Percentiles rank a stretch among this genome's conserved stretches.
These are phyloP conservation scores for Mormyrus iriodes DNA, from an alignment of 2,113 vertebrate genomes.

Conservation along the genomic window DNA sequence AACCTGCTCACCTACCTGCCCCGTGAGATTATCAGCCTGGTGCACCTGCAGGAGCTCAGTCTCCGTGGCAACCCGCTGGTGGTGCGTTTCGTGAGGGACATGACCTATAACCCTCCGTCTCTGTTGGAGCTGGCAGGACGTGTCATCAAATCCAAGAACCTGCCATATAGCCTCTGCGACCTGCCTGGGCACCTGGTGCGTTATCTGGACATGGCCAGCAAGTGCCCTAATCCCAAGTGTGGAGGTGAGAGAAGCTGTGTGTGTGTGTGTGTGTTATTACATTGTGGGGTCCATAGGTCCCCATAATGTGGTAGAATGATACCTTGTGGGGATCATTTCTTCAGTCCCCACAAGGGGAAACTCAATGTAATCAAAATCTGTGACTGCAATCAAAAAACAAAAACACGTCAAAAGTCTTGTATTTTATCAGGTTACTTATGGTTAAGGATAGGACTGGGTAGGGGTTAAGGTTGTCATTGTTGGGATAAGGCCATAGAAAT, in stretches of 20 bases:
- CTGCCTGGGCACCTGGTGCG: conserved; percentile 73
- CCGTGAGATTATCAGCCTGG: conserved; percentile 85
- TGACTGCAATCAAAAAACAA: background rate
- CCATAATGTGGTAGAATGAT: background rate
- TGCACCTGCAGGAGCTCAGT: conserved; percentile 90
- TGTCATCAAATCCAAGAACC: conserved; percentile 59
- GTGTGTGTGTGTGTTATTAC: background rate
- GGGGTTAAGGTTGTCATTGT: background rate
- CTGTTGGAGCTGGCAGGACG: conserved; percentile 67
- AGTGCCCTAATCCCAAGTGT: conserved; percentile 94
- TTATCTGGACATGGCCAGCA: conserved; percentile 88
- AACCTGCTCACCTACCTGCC: conserved; percentile 94
- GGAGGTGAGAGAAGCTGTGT: conserved; percentile 64
- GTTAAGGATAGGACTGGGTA: background rate
- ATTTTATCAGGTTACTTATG: background rate
- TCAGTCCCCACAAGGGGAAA: background rate
- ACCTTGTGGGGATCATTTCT: background rate
- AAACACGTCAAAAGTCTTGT: background rate
- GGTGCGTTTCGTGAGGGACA: conserved; percentile 71
- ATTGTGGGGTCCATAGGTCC: background rate
- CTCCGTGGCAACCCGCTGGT: conserved; percentile 92
- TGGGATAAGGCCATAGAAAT: background rate
- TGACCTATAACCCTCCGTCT: conserved; percentile 66
- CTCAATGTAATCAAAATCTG: background rate
- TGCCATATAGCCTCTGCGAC: conserved; percentile 67